Conservation (phyloP, 2,113 vertebrate genomes). For the Sinosuthora webbiana region DNA sequence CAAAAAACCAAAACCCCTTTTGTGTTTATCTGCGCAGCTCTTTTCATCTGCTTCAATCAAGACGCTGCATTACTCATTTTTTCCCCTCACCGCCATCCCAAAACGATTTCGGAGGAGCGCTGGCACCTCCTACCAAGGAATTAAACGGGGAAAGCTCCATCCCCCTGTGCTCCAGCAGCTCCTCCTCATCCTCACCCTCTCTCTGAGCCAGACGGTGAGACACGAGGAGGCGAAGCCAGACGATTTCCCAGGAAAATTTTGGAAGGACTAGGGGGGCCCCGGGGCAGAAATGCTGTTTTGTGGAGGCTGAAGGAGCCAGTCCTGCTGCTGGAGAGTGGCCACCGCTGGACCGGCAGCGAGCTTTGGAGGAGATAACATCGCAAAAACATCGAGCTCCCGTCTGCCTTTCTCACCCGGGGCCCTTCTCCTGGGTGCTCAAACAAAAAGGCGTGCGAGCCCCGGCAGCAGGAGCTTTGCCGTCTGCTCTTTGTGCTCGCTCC, state of each 20-base stretch:
- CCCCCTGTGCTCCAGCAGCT: background rate
- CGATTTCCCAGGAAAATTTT: constrained; percentile 71
- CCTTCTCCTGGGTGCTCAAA: constrained; percentile 45
- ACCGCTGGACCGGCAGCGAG: constrained; percentile 63
- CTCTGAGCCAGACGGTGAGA: constrained; percentile 30
- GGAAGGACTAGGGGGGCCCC: constrained; percentile 67
- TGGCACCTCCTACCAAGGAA: constrained; percentile 52
- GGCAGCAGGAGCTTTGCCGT: constrained; percentile 60
- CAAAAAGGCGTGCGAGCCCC: constrained; percentile 69
- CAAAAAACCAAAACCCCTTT: background rate
- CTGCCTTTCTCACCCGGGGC: constrained; percentile 69
- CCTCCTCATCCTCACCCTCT: constrained; percentile 37
- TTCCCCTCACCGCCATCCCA: constrained; percentile 3
- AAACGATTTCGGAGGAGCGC: background rate
- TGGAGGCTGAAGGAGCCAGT: constrained; percentile 56
- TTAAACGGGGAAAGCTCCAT: background rate
- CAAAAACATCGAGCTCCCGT: constrained; percentile 56
- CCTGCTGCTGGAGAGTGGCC: constrained; percentile 67
- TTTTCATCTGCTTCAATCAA: constrained; percentile 38
- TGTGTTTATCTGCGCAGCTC: background rate
- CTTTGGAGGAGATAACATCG: constrained; percentile 73
- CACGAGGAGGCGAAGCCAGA: constrained; percentile 58
- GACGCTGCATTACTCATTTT: constrained; percentile 20
- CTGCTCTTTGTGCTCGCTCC: constrained; percentile 17
- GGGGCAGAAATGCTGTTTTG: constrained; percentile 71